phyloP scores from a whole-genome alignment of 64 coral and sea anemone species.

The Actinia equina region DNA sequence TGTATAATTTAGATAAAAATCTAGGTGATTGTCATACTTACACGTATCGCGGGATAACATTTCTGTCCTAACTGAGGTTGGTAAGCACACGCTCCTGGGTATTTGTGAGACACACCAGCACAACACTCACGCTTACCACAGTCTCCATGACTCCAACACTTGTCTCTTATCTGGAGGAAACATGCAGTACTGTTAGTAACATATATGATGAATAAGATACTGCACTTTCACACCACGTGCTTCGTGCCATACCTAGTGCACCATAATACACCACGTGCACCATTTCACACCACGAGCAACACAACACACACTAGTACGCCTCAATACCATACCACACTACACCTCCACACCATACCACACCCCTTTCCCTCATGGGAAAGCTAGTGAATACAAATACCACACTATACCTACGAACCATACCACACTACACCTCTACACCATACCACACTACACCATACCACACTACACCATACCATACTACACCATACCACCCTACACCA shows the following conservation, averaged over 20 bases:
- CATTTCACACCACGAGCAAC: not conserved
- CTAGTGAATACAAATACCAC: too few relatives aligned
- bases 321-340: too few relatives aligned
- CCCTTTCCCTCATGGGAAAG: too few relatives aligned
- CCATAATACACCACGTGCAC: not conserved
- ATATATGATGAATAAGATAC: not conserved
- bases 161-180: slow-evolving; percentile 9
- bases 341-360: too few relatives aligned
- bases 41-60: slow-evolving; percentile 11
- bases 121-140: slow-evolving; percentile 42
- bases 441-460: too few relatives aligned
- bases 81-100: not conserved
- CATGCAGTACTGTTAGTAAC: not conserved
- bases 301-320: not conserved
- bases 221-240: not conserved
- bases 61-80: slow-evolving; percentile 33
- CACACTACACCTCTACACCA: too few relatives aligned
- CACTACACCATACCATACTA: too few relatives aligned
- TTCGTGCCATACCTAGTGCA: too few relatives aligned
- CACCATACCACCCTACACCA: too few relatives aligned
- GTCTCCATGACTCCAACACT: slow-evolving; percentile 21
- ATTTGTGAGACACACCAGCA: slow-evolving; percentile 11
- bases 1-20: not conserved
- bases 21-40: not conserved
- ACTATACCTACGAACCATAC: too few relatives aligned